Conservation (phyloP, 2,113 vertebrate genomes). For the Dolichotis patagonum region DNA sequence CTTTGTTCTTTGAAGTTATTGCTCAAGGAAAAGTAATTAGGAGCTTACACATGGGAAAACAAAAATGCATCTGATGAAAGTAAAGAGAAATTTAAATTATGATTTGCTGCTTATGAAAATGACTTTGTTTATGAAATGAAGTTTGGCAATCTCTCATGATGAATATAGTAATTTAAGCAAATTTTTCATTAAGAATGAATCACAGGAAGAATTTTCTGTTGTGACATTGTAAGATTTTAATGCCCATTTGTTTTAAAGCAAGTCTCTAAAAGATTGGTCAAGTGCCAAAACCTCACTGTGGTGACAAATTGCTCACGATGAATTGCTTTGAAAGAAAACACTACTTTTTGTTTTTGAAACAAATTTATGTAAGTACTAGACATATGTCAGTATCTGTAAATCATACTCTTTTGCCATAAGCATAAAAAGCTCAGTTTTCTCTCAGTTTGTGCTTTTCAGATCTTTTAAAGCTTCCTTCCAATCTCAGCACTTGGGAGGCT, state of each 20-base stretch:
- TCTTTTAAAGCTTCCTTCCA: slow-evolving; percentile 39
- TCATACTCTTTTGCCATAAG: slow-evolving; percentile 39
- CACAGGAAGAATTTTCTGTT: slow-evolving; percentile 71
- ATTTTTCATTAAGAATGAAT: slow-evolving; percentile 82
- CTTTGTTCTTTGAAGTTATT: slow-evolving; percentile 55
- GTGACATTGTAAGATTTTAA: slow-evolving; percentile 82
- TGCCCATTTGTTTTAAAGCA: slow-evolving; percentile 84
- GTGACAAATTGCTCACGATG: slow-evolving; percentile 83
- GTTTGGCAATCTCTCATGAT: slow-evolving; percentile 73
- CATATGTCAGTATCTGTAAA: slow-evolving; percentile 51
- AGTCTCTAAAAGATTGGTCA: slow-evolving; percentile 82
- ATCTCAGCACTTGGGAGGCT: too few species aligned
- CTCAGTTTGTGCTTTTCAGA: slow-evolving; percentile 65
- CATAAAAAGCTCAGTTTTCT: slow-evolving; percentile 41
- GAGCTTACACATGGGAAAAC: slow-evolving; percentile 37
- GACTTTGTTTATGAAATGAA: slow-evolving; percentile 75
- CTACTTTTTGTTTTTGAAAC: slow-evolving; percentile 84
- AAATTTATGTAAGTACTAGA: slow-evolving; percentile 81
- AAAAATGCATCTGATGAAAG: slow-evolving; percentile 59
- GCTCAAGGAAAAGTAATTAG: slow-evolving; percentile 54
- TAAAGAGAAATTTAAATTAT: slow-evolving; percentile 74
- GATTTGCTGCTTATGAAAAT: slow-evolving; percentile 76
- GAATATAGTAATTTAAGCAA: slow-evolving; percentile 81
- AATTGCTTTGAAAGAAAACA: slow-evolving; percentile 86
- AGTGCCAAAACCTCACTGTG: slow-evolving; percentile 83